Evolutionary conservation across 2,888 invertebrate genomes (phyloP).

Genomic region (Apamea anceps): DNA sequence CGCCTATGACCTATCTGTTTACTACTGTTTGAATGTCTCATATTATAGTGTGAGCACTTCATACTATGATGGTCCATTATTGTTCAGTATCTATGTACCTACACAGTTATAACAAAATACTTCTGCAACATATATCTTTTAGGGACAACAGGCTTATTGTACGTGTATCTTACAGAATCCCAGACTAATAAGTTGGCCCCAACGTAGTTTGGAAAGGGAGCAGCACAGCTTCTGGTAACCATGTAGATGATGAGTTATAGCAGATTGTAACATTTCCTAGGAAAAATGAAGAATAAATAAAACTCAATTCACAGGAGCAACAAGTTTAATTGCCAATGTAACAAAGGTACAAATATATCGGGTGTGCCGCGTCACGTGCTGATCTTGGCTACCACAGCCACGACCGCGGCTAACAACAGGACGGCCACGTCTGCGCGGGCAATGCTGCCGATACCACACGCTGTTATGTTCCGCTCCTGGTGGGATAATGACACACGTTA

Average conservation of each 20-base stretch:
- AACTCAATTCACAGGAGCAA: conserved; percentile 74
- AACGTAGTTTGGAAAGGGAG: no score
- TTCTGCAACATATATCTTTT: background rate
- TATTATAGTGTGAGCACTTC: background rate
- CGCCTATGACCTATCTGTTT: background rate
- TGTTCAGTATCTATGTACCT: background rate
- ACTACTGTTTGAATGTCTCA: background rate
- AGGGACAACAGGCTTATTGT: background rate
- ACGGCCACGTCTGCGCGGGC: conserved; percentile 70
- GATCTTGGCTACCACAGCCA: conserved; percentile 61
- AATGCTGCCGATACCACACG: conserved; percentile 81
- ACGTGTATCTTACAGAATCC: background rate
- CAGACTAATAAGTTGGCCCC: no score
- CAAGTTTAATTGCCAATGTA: conserved; percentile 86
- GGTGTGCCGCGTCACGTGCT: conserved; percentile 53
- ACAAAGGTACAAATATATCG: conserved; percentile 85
- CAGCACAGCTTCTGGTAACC: background rate
- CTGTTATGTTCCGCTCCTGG: conserved; percentile 85
- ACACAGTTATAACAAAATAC: background rate
- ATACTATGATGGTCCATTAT: background rate
- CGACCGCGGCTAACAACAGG: conserved; percentile 66
- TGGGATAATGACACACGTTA: conserved; percentile 39
- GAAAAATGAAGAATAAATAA: conserved; percentile 11
- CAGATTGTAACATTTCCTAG: background rate
- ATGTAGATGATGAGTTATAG: background rate